A percentile compares a stretch with the other conserved stretches of the same genome.
Conservation (phyloP, 2,888 invertebrate species). For the Automeris io region DNA sequence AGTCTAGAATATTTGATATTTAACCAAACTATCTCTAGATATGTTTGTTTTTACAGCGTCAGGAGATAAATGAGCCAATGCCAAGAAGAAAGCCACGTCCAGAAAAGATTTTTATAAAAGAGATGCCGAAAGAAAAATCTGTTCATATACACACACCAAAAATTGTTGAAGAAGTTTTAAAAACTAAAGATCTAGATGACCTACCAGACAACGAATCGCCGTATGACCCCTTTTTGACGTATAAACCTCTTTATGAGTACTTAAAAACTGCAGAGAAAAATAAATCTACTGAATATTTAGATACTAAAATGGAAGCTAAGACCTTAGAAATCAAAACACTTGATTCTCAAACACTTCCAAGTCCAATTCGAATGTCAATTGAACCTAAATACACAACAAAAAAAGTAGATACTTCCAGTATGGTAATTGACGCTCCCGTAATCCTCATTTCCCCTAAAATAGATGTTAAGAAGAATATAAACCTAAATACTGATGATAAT, state of each 20-base stretch:
- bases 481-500: slow-evolving; percentile 5
- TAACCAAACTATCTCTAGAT: too few relatives aligned
- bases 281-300: not conserved
- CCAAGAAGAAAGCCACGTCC: slow-evolving; percentile 9
- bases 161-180: slow-evolving; percentile 41
- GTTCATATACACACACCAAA: slow-evolving; percentile 28
- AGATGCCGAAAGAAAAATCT: slow-evolving; percentile 13
- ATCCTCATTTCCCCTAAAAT: slow-evolving; percentile 3
- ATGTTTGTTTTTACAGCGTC: slow-evolving; percentile 24
- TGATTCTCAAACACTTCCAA: not conserved
- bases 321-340: not conserved
- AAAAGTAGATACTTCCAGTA: not conserved
- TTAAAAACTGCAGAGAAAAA: not conserved
- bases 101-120: slow-evolving; percentile 15
- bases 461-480: slow-evolving; percentile 8
- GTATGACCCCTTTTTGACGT: not conserved
- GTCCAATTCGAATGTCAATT: not conserved
- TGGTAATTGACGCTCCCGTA: slow-evolving; percentile 7
- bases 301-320: not conserved
- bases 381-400: not conserved
- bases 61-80: slow-evolving; percentile 18
- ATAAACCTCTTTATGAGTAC: slow-evolving; percentile 4
- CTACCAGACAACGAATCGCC: not conserved
- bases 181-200: slow-evolving; percentile 14
- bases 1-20: too few relatives aligned